Percentiles rank a stretch among this genome's conserved stretches.
Evolutionary conservation across 2,113 vertebrate genomes (phyloP).

Genomic region (Boleophthalmus pectinirostris): DNA sequence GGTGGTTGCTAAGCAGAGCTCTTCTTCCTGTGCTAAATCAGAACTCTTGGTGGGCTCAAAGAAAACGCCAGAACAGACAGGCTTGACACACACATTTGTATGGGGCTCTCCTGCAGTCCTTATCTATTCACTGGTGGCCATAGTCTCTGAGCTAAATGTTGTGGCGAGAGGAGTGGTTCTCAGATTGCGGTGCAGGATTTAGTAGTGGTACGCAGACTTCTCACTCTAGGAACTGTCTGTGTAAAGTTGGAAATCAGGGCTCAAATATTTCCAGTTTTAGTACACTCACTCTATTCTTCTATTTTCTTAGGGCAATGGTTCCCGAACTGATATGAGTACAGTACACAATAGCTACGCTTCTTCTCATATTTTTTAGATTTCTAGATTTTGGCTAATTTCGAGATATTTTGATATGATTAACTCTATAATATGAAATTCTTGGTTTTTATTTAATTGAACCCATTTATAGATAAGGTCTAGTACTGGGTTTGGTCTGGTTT

Average conservation of each 20-base stretch:
- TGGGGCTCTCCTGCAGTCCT: constrained; percentile 38
- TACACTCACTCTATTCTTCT: too few species aligned
- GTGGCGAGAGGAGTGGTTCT: constrained; percentile 23
- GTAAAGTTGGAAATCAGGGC: not conserved
- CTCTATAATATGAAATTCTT: not conserved
- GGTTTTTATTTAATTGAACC: not conserved
- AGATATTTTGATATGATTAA: not conserved
- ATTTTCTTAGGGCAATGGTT: too few species aligned
- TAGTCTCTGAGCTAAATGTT: constrained; percentile 53
- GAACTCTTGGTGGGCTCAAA: constrained; percentile 77
- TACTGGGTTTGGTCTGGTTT: not conserved
- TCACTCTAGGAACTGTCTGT: not conserved
- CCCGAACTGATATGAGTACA: not conserved
- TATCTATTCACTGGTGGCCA: constrained; percentile 56
- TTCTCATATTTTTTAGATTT: not conserved
- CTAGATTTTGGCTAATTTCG: not conserved
- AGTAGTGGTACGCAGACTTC: not conserved
- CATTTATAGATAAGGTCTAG: not conserved
- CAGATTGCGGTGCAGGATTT: not conserved
- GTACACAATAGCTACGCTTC: not conserved
- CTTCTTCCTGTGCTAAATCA: constrained; percentile 83
- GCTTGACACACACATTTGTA: constrained; percentile 25
- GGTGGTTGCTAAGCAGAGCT: constrained; percentile 84
- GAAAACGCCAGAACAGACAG: constrained; percentile 66
- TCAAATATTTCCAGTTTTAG: too few species aligned